These are phyloP conservation scores for Rhynchotus rufescens DNA, from an alignment of 2,797 vertebrate species.

Conservation along the genomic window DNA sequence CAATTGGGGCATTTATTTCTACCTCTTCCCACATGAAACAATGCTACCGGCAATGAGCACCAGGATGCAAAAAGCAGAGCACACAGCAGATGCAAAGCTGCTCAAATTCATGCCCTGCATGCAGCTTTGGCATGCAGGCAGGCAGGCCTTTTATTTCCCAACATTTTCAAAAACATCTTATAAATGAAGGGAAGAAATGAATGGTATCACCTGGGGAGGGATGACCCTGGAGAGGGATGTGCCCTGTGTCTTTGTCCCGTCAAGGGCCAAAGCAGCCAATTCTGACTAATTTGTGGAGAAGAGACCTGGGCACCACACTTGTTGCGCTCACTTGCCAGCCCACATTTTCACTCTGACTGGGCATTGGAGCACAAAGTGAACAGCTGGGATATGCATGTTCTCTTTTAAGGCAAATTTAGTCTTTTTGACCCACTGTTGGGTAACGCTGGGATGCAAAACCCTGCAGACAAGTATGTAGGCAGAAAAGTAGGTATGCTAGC, in stretches of 20 bases:
- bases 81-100: background rate
- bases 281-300: background rate
- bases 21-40: background rate
- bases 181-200: background rate
- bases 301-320: background rate
- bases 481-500: accelerated
- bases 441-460: background rate
- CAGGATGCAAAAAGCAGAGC: no score
- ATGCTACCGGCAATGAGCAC: no score
- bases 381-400: accelerated
- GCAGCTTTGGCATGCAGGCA: background rate
- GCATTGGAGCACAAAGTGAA: background rate
- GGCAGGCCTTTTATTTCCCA: slow-evolving; percentile 36
- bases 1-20: background rate
- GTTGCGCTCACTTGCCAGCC: background rate
- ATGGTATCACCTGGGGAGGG: background rate
- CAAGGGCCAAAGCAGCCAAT: background rate
- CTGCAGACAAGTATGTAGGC: accelerated
- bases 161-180: background rate
- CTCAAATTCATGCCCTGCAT: background rate
- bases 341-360: background rate
- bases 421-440: accelerated
- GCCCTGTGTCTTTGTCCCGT: background rate
- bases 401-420: background rate
- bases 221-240: background rate